Conservation (phyloP, 2,888 invertebrate genomes). For the Altica lythri region DNA sequence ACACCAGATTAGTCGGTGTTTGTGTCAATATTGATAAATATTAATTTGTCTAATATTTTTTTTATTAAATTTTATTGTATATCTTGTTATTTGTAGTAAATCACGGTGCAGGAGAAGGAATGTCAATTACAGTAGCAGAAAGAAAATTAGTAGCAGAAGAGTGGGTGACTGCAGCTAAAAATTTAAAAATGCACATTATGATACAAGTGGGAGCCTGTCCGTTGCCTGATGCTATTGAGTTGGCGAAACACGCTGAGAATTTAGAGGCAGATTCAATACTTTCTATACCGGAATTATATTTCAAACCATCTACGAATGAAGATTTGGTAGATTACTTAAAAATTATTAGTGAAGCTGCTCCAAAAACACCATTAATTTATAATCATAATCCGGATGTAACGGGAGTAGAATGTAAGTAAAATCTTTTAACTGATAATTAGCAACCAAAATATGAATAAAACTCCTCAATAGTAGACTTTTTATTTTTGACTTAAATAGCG, state of each 20-base stretch:
- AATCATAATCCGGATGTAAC: slow-evolving; percentile 81
- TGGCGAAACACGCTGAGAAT: slow-evolving; percentile 71
- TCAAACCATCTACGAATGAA: slow-evolving; percentile 66
- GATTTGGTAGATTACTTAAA: slow-evolving; percentile 71
- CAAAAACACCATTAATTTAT: slow-evolving; percentile 75
- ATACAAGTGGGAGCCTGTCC: slow-evolving; percentile 75
- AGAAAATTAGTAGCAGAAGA: slow-evolving; percentile 68
- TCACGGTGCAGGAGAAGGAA: slow-evolving; percentile 80
- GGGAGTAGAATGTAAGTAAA: slow-evolving; percentile 70
- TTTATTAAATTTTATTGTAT: too few relatives aligned
- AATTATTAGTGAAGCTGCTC: slow-evolving; percentile 56
- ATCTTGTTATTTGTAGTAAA: too few relatives aligned
- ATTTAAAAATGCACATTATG: slow-evolving; percentile 66
- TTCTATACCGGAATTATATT: slow-evolving; percentile 77
- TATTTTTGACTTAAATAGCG: too few relatives aligned
- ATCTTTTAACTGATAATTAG: too few relatives aligned
- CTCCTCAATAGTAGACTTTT: too few relatives aligned
- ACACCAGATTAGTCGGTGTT: too few relatives aligned
- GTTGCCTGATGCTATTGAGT: slow-evolving; percentile 68
- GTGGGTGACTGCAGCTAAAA: slow-evolving; percentile 65
- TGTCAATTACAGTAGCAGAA: slow-evolving; percentile 68
- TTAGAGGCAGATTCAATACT: slow-evolving; percentile 70
- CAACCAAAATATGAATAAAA: too few relatives aligned
- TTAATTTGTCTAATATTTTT: too few relatives aligned
- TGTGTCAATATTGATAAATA: too few relatives aligned